Evolutionary conservation across 2,113 vertebrate genomes (phyloP), one percentile per base, ranked within the genome.

Genomic region (Tenebrosternarchus preto): DNA sequence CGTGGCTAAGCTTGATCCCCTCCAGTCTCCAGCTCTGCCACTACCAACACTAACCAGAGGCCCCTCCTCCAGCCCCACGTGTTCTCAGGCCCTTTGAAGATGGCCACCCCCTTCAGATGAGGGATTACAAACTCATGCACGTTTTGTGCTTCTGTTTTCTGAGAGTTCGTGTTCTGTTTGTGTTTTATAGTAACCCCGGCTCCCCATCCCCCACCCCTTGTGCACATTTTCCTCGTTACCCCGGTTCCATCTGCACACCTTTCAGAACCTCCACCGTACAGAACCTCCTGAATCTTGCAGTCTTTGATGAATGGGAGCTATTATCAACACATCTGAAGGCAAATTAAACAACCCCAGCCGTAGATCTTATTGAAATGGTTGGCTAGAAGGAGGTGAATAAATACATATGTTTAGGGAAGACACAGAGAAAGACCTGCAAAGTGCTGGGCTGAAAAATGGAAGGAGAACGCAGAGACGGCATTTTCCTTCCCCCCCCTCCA

Each of bases 291-390:
- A 83, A 77, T 64, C 66, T 73, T 43, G 67, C 82, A 78, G 56
- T 16, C 73, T 78, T 82, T 87, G 84, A 84, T 84, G 74, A 80
- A 84, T 80, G 84, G 70, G 76, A 24, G 59, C 77, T 84, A 84
- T 85, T 87, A 85, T 84, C 82, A 74, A 66, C 75, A 73, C 27
- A 66, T 82, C 80, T 78, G 84, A 73, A 76, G 69, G 80, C 76
- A 72, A 86, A 81, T 80, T 78, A 83, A 74, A 84, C 78, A 81
- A 66, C 80, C 75, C 63, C 60, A 72, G 67, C 53, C 12, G 77
- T 80, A 68, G 80, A 82, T 84, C 77, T 82, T 80, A 83, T 75
- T 83, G 82, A 84, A 68, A 83, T 70, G 73, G 67, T 60, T 57
- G 59, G 31, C 59, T 46, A 57, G 66, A 66, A 68, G 73, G 76